Evolutionary conservation across 1,140 invertebrate genomes (phyloP).

Genomic region (Dolichoris vasculosae): DNA sequence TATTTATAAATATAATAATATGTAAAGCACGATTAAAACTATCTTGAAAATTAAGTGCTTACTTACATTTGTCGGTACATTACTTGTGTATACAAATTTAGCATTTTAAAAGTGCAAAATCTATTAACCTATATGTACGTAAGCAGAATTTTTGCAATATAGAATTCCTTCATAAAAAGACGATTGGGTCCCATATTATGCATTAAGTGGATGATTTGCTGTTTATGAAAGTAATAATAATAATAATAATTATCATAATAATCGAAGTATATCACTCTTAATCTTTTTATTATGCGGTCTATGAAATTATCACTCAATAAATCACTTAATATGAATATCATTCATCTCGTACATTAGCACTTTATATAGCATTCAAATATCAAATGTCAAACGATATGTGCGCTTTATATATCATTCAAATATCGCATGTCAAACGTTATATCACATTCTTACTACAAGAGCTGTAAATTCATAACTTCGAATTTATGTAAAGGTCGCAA

Average conservation of each 20-base stretch:
- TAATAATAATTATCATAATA: not conserved
- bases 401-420: not conserved
- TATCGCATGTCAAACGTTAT: not conserved
- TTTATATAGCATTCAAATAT: too few species aligned
- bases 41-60: slow-evolving; percentile 5
- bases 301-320: not conserved
- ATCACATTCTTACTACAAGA: not conserved
- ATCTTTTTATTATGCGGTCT: not conserved
- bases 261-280: not conserved
- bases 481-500: not conserved
- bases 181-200: not conserved
- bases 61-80: not conserved
- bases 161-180: slow-evolving; percentile 14
- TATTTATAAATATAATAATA: not conserved
- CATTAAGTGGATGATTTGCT: not conserved
- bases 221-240: not conserved
- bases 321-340: slow-evolving; percentile 14
- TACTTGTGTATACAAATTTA: not conserved
- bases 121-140: too few species aligned
- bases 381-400: too few species aligned
- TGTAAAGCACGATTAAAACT: not conserved
- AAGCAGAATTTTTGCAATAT: too few species aligned
- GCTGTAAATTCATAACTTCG: not conserved
- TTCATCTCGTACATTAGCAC: not conserved
- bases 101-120: too few species aligned